phyloP scores from a whole-genome alignment of 2,888 invertebrate genomes.

The Seira sanloemensis region DNA sequence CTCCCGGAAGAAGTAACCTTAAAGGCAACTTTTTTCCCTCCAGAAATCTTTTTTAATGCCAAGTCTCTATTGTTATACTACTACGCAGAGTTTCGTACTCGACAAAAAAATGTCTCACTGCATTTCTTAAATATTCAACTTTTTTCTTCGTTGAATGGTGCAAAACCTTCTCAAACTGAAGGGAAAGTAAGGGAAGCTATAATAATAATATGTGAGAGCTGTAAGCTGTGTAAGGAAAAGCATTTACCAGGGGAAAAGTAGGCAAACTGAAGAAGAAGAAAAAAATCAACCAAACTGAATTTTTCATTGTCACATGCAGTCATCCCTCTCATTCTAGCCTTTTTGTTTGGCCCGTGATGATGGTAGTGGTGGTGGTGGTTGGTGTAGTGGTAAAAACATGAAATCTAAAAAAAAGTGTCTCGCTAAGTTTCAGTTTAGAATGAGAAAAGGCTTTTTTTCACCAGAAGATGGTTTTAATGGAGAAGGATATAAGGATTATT shows the following conservation, averaged over 20 bases:
- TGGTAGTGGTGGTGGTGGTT: background rate
- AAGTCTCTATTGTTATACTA: background rate
- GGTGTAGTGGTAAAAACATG: constrained; percentile 11
- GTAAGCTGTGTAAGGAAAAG: constrained; percentile 24
- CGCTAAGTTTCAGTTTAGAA: background rate
- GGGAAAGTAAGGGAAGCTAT: constrained; percentile 10
- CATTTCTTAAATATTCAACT: constrained; percentile 3
- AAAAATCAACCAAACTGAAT: constrained; percentile 43
- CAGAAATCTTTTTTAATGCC: constrained; percentile 12
- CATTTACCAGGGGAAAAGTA: constrained; percentile 17
- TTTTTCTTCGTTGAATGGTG: background rate
- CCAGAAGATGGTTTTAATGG: constrained; percentile 40
- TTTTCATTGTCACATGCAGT: constrained; percentile 64
- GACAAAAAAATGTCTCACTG: constrained; percentile 16
- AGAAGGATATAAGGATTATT: constrained; percentile 48
- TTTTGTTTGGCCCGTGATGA: constrained; percentile 42
- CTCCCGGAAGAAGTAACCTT: constrained; percentile 2
- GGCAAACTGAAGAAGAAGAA: background rate
- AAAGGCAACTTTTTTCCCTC: constrained; percentile 5
- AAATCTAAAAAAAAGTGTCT: constrained; percentile 22
- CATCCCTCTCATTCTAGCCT: constrained; percentile 57
- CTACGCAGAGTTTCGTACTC: too few species aligned
- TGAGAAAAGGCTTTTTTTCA: background rate
- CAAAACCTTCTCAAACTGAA: background rate
- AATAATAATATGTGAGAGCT: constrained; percentile 40